A percentile compares a stretch with the other conserved stretches of the same genome.
Evolutionary conservation across 2,797 vertebrate genomes (phyloP).

Genomic region (Numenius phaeopus): DNA sequence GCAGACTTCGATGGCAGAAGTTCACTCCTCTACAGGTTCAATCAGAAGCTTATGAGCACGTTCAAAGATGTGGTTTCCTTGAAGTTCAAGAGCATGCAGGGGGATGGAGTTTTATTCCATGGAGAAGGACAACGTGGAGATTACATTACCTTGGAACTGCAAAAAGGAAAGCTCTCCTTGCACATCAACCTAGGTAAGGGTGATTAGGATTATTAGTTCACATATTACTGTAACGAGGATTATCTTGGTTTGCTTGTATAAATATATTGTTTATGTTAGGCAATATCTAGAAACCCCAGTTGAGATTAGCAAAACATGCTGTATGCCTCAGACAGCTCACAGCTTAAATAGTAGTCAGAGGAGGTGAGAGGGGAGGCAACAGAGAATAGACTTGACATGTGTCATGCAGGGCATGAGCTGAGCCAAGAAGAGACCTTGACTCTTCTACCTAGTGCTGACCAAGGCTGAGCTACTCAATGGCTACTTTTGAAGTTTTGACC

Average conservation of each 20-base stretch:
- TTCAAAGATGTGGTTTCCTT: slow-evolving; percentile 97
- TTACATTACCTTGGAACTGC: slow-evolving; percentile 94
- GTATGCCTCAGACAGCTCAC: not conserved
- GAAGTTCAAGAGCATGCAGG: slow-evolving; percentile 93
- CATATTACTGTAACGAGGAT: not conserved
- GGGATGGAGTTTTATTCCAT: slow-evolving; percentile 93
- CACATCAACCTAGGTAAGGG: slow-evolving; percentile 91
- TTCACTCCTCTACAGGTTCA: slow-evolving; percentile 95
- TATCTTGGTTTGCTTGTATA: not conserved
- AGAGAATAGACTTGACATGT: not conserved
- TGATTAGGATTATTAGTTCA: not conserved
- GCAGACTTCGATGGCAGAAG: slow-evolving; percentile 96
- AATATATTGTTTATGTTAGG: not conserved
- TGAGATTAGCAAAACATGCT: not conserved
- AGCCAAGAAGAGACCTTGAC: not conserved
- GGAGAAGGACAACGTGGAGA: slow-evolving; percentile 96
- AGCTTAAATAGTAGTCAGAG: not conserved
- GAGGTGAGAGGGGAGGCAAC: not conserved
- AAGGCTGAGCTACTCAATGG: not conserved
- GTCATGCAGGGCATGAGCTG: not conserved
- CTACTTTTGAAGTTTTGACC: not conserved
- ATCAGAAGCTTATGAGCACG: slow-evolving; percentile 97
- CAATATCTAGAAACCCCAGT: not conserved
- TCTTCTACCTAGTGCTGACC: not conserved
- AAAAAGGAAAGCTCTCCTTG: slow-evolving; percentile 89